phyloP scores from a whole-genome alignment of 2,113 vertebrate genomes.

The Pheucticus melanocephalus region DNA sequence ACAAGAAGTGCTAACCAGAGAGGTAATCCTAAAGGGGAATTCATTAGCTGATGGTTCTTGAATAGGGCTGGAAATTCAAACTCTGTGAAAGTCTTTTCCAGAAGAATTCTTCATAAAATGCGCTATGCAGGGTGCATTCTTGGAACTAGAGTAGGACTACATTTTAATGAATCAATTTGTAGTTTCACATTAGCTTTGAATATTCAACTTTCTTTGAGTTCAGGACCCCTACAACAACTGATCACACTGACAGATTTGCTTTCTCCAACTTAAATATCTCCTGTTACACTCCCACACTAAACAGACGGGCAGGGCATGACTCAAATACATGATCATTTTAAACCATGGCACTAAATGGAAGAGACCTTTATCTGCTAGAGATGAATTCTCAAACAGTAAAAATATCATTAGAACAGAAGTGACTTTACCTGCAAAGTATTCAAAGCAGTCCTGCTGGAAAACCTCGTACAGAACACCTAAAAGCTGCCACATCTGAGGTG shows the following conservation, averaged over 20 bases:
- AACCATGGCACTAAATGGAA: not conserved
- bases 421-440: slow-evolving; percentile 91
- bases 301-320: not conserved
- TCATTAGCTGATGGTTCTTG: not conserved
- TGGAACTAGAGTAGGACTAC: not conserved
- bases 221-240: not conserved
- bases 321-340: not conserved
- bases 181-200: not conserved
- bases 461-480: slow-evolving; percentile 89
- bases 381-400: not conserved
- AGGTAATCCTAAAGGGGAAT: not conserved
- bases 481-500: slow-evolving; percentile 97
- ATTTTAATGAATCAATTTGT: not conserved
- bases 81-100: not conserved
- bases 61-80: not conserved
- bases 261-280: not conserved
- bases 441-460: slow-evolving; percentile 94
- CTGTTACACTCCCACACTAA: not conserved
- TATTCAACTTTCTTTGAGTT: not conserved
- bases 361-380: not conserved
- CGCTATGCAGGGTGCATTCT: not conserved
- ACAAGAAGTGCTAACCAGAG: not conserved
- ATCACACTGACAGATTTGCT: not conserved
- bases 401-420: not conserved
- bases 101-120: not conserved